Evolutionary conservation across 35 echinoderm and acorn worm species (phyloP).

Genomic region (Apostichopus parvimensis): DNA sequence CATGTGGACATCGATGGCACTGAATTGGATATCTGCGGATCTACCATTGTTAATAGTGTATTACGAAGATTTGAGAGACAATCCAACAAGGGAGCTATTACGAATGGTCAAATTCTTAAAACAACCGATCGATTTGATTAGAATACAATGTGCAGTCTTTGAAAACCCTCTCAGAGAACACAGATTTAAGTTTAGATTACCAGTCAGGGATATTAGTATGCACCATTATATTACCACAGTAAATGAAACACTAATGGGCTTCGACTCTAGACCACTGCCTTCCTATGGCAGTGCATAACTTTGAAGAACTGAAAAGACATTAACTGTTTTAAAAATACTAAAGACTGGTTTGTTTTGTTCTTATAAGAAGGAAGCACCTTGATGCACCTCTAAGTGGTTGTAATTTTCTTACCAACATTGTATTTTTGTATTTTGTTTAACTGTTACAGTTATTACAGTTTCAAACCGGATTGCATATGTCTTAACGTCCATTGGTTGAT

Average conservation of each 20-base stretch:
- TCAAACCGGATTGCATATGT: no score
- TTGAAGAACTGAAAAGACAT: no score
- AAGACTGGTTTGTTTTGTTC: no score
- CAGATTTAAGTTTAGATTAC: not conserved
- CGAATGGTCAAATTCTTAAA: constrained; percentile 24
- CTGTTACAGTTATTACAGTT: no score
- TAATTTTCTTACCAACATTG: no score
- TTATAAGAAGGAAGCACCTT: no score
- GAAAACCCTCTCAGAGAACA: not conserved
- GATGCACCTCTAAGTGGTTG: no score
- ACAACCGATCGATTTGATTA: not conserved
- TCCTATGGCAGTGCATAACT: not conserved
- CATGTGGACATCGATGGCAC: not conserved
- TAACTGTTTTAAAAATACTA: no score
- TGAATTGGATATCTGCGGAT: not conserved
- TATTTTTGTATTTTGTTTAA: no score
- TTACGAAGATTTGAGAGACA: not conserved
- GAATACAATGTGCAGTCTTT: not conserved
- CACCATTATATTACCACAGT: not conserved
- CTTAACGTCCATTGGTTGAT: no score
- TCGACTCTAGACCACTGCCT: not conserved
- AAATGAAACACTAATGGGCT: not conserved
- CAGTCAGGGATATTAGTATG: not conserved
- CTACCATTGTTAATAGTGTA: not conserved
- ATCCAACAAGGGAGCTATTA: not conserved